These are phyloP conservation scores for Spodoptera litura DNA, from an alignment of 1,140 invertebrate species.

Conservation along the genomic window DNA sequence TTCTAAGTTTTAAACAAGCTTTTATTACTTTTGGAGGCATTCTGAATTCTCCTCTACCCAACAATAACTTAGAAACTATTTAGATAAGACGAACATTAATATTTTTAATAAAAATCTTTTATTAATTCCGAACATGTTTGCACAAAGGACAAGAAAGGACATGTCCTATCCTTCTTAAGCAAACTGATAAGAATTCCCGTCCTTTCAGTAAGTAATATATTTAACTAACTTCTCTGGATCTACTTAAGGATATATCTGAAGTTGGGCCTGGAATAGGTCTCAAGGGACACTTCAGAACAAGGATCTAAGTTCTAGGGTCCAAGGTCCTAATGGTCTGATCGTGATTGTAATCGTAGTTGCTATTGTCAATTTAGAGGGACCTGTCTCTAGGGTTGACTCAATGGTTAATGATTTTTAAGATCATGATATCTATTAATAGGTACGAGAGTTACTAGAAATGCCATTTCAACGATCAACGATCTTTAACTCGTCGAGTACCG, in stretches of 20 bases:
- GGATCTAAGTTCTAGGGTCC: conserved; percentile 7
- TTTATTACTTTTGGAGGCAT: background rate
- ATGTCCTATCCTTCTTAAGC: too few species aligned
- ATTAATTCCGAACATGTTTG: too few species aligned
- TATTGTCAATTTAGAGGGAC: conserved; percentile 3
- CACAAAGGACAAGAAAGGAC: too few species aligned
- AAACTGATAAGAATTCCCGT: background rate
- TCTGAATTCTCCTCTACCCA: too few species aligned
- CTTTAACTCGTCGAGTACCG: too few species aligned
- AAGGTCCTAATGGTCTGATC: background rate
- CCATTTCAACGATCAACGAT: too few species aligned
- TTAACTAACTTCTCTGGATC: background rate
- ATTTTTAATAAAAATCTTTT: too few species aligned
- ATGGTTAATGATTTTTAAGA: background rate
- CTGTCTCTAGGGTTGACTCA: background rate
- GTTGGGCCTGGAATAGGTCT: background rate
- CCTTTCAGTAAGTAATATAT: background rate
- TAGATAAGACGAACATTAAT: too few species aligned
- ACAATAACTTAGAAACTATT: too few species aligned
- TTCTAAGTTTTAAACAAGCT: background rate
- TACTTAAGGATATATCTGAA: background rate
- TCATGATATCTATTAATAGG: too few species aligned
- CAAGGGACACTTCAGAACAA: background rate
- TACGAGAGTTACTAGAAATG: too few species aligned
- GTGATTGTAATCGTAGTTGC: background rate